A percentile compares a stretch with the other conserved stretches of the same genome.
Conservation (phyloP, 2,888 invertebrate genomes). For the Rotaria sp. region DNA sequence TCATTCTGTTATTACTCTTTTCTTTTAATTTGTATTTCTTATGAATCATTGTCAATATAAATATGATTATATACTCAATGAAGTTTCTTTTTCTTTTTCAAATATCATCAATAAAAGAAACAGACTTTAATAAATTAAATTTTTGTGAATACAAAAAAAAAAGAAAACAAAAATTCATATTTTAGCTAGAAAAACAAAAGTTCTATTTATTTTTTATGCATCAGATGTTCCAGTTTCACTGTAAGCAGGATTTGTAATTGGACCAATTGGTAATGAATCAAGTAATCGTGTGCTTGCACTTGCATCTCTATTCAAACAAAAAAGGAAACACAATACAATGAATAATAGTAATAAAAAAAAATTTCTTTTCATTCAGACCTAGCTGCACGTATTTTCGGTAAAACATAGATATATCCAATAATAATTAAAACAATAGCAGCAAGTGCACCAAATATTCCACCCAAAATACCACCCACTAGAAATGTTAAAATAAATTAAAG, state of each 20-base stretch:
- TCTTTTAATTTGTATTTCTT: too few species aligned
- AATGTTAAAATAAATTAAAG: background rate
- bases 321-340: too few species aligned
- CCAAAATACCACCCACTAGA: slow-evolving; percentile 3
- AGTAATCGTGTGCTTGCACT: background rate
- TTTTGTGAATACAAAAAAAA: background rate
- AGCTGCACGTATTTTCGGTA: background rate
- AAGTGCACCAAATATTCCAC: background rate
- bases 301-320: background rate
- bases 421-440: background rate
- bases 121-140: background rate
- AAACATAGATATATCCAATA: background rate
- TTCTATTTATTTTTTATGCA: background rate
- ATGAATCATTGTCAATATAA: too few species aligned
- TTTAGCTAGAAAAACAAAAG: background rate
- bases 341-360: background rate
- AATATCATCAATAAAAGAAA: background rate
- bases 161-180: background rate
- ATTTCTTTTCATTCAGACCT: background rate
- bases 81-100: too few species aligned
- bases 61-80: too few species aligned
- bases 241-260: background rate
- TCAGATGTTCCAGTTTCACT: background rate
- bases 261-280: background rate
- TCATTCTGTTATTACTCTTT: too few species aligned